These are phyloP conservation scores for Argyrosomus japonicus DNA, from an alignment of 2,113 vertebrate genomes.

Conservation along the genomic window DNA sequence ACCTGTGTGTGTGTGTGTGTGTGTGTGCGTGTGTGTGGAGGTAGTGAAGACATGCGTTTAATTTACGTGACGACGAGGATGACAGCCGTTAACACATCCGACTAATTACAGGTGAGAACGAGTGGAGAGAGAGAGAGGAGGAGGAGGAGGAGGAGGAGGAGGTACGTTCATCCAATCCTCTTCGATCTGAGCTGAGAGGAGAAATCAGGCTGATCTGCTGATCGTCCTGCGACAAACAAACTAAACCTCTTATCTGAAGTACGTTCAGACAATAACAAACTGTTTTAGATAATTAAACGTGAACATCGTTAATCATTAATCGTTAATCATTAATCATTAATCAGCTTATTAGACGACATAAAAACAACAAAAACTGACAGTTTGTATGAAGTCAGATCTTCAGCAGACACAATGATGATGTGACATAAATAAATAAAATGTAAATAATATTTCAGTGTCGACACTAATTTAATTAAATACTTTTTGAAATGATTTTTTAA, in stretches of 20 bases:
- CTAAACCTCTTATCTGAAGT: background rate
- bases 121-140: background rate
- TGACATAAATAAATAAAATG: too few relatives aligned
- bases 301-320: too few relatives aligned
- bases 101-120: constrained; percentile 59
- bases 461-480: too few relatives aligned
- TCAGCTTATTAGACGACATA: background rate
- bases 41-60: constrained; percentile 34
- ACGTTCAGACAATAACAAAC: too few relatives aligned
- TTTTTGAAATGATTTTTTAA: too few relatives aligned
- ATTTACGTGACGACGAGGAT: constrained; percentile 34
- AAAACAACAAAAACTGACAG: too few relatives aligned
- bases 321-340: too few relatives aligned
- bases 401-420: too few relatives aligned
- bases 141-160: too few relatives aligned
- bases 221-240: background rate
- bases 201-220: background rate
- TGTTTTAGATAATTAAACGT: too few relatives aligned
- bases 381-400: too few relatives aligned
- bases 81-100: constrained; percentile 55
- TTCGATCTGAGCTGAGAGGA: constrained; percentile 13
- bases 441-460: too few relatives aligned
- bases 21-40: constrained; percentile 2
- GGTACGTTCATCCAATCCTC: background rate
- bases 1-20: constrained; percentile 35